phyloP scores from a whole-genome alignment of 2,888 invertebrate species.

The Thecocarcelia acutangulata region DNA sequence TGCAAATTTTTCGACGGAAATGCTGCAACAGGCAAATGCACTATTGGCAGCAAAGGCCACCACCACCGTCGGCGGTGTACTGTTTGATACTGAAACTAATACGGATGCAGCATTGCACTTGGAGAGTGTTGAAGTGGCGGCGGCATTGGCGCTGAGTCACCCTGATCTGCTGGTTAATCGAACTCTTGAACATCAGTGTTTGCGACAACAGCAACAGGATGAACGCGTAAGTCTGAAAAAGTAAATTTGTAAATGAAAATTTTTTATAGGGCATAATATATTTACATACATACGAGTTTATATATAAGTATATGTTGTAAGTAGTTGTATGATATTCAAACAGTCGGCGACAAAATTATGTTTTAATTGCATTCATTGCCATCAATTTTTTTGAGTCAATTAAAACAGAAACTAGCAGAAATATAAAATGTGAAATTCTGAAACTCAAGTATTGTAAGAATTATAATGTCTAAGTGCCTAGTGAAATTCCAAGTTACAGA shows the following conservation, averaged over 20 bases:
- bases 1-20: slow-evolving; percentile 76
- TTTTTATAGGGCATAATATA: background rate
- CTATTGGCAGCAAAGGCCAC: slow-evolving; percentile 68
- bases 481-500: too few species aligned
- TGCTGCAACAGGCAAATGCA: slow-evolving; percentile 74
- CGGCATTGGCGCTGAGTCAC: slow-evolving; percentile 47
- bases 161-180: slow-evolving; percentile 71
- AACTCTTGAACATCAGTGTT: slow-evolving; percentile 74
- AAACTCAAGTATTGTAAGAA: too few species aligned
- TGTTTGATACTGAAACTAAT: slow-evolving; percentile 8
- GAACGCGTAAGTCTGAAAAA: slow-evolving; percentile 53
- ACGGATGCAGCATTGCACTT: slow-evolving; percentile 46
- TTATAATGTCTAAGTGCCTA: too few species aligned
- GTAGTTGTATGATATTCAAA: background rate
- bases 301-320: too few species aligned
- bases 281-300: too few species aligned
- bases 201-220: slow-evolving; percentile 71
- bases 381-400: background rate
- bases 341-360: background rate
- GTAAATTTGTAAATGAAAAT: background rate
- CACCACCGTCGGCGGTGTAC: background rate
- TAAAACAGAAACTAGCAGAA: too few species aligned
- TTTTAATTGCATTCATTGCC: too few species aligned
- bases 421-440: too few species aligned
- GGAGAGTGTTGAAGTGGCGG: slow-evolving; percentile 49